Percentiles rank a stretch among this genome's conserved stretches.
These are phyloP conservation scores for Zelostemma sp. DNA, from an alignment of 1,140 invertebrate species.

Conservation along the genomic window DNA sequence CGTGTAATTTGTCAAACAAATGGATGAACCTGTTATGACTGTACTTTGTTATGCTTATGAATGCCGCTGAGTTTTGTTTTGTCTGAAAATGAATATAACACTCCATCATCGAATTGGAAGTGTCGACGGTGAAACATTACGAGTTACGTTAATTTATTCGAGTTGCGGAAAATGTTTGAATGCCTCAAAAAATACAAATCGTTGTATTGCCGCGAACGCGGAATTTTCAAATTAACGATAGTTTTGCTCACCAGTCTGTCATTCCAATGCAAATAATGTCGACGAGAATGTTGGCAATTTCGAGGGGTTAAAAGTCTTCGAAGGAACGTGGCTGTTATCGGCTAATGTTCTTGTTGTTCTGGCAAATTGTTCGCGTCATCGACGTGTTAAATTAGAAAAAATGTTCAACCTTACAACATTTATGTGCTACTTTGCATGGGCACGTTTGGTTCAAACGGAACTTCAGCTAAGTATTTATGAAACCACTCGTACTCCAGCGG, in stretches of 20 bases:
- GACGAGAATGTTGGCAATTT: too few relatives aligned
- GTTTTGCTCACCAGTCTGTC: too few relatives aligned
- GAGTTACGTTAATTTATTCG: conserved; percentile 11
- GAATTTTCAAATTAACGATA: conserved; percentile 27
- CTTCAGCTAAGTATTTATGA: conserved; percentile 50
- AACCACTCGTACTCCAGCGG: conserved; percentile 47
- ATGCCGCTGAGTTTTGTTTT: neutral
- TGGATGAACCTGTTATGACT: conserved; percentile 12
- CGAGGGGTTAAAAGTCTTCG: too few relatives aligned
- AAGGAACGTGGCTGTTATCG: too few relatives aligned
- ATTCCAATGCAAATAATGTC: neutral
- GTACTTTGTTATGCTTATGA: conserved; percentile 11
- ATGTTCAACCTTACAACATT: conserved; percentile 36
- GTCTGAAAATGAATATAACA: neutral
- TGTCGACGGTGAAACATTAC: neutral
- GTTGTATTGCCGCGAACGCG: neutral
- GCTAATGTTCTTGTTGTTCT: too few relatives aligned
- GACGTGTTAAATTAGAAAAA: neutral
- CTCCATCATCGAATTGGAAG: neutral
- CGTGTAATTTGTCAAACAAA: conserved; percentile 13
- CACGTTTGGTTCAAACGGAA: conserved; percentile 47
- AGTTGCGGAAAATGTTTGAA: conserved; percentile 17
- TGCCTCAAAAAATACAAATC: conserved; percentile 12
- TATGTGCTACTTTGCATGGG: conserved; percentile 46
- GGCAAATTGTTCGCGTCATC: neutral